Base-by-base conservation (phyloP, 2,797 vertebrate genomes). In the Knipowitschia caucasica region DNA sequence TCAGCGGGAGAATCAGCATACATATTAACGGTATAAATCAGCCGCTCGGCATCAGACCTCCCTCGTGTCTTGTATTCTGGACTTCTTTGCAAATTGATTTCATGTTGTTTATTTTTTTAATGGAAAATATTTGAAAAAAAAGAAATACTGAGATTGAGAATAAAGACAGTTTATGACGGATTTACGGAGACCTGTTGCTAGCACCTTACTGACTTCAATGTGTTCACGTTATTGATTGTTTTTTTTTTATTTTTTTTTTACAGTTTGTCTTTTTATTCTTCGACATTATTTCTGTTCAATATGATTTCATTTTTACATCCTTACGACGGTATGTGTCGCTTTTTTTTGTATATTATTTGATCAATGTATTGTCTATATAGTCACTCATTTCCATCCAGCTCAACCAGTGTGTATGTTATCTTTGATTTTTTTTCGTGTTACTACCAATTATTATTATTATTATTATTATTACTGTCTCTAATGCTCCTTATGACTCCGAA, bases 401-500 rank as follows among this genome's bases (percentile, higher is more conserved):
- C 69, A 68, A 64, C 84, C 73, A 25, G 75, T 84, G 79, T 88
- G 79, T 83, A 78, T 62, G 71, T 86, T 84, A 65, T 63, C 75
- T 89, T 87, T 82, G 58, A 62, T 71, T 80, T 77, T 82, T 92
- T 33, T n/a, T n/a, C n/a, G 90, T 94, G 88, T 86, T 85, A 91
- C 90, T 91, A 79, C 30, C 67, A 79, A 73, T 79, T 71, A 67
- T 83, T 87, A 67, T 44, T 43, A 81, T 89, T 86, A 83, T 85
- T 82, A 86, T 80, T 89, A 89, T n/a, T n/a, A n/a, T n/a, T n/a
- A n/a, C n/a, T n/a, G n/a, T n/a, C n/a, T 89, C 88, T 85, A 77
- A 73, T 91, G 90, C 89, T 91, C 90, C 93, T 90, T 92, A n/a
- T 83, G 91, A 87, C 92, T 94, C 90, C 90, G 91, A 89, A 90